Evolutionary conservation across 2,888 invertebrate genomes (phyloP), one percentile per base, ranked within the genome.

Genomic region (Emesis furor): DNA sequence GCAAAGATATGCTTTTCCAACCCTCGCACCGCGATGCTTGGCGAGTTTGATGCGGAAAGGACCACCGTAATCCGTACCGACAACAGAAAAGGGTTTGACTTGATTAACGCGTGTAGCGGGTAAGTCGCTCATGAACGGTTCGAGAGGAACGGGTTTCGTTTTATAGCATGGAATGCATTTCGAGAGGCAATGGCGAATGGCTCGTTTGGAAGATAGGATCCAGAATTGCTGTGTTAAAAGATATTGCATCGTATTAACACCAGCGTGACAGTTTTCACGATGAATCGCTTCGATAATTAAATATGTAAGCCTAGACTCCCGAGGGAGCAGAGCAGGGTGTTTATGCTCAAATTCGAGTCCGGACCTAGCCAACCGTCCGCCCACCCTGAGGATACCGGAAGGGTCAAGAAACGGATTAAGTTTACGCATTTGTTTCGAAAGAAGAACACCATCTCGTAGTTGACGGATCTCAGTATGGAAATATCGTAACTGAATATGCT

Each of bases 331-430:
- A 10, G 74, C 80, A 2, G 83, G 83, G 69, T 81, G 83, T 67
- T 76, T 78, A 24, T 81, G 79, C 39, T 80, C 82, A 39, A 65
- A 85, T 59, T 76, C 80, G n/a, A 85, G 37, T 3, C 82, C 85
- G 17, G 85, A 78, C 12, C 78, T 73, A 12, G 78, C 69, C 7
- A 85, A 55, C 17, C 85, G 69, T 46, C 85, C 85, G 68, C 84
- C 84, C 76, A 84, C 84, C 68, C 84, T 81, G 51, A 84, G 79
- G n/a, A 84, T 32, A 62, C 85, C 82, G n/a, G 69, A 51, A 6
- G 69, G 67, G 39, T 85, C 82, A 0, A 82, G 1, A 74, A 82
- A 82, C 1, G 82, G 80, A 55, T 78, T 85, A 8, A 82, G 76
- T 67, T 80, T 82, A 8, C 85, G 59, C 62, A 42, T 42, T 42